Base-by-base conservation (phyloP, 35 echinoderm and acorn worm genomes). In the Eucidaris tribuloides region DNA sequence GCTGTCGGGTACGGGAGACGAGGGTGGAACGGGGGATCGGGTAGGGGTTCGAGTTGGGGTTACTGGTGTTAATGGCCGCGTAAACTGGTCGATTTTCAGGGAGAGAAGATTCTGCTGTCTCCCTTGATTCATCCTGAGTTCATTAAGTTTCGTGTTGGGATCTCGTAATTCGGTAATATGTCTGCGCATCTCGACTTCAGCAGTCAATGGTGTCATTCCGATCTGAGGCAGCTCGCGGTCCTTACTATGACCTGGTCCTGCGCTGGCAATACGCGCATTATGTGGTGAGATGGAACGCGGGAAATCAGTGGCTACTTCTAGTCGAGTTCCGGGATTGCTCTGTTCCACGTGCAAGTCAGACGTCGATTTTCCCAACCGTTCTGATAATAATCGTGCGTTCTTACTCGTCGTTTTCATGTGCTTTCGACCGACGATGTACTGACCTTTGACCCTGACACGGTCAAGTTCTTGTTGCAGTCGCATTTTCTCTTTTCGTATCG, bases 401-500 rank as follows among this genome's bases (percentile, higher is more conserved):
- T 79, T 90, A 42, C 81, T 78, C 4, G 45, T 41, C 1, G 43
- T 34, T 19, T 7, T 65, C 41, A 66, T 35, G 1, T 76, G 77
- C 24, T 41, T 44, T 49, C 74, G 60, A 0, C 44, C 61, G 13
- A 85, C 71, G 50, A 90, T 77, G 48, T 86, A 82, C 43, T 91
- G 93, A 48, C 94, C 89, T 56, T 91, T 91, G 2, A 42, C 80
- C 28, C 89, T 72, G 20, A 97, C 83, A 13, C 78, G 80, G 36
- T 92, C 81, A 24, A 97, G 42, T 49, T 97, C 94, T 39, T 92
- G 78, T 42, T 97, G 89, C 57, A 97, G 45, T 65, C 77, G 33
- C 20, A 91, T 78, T 65, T 92, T 92, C 45, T 97, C 94, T 46
- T 78, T 88, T 14, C 89, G 85, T 48, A 97, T 97, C 14, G 94